Evolutionary conservation across 2,888 invertebrate genomes (phyloP).

Genomic region (Acleris cristana): DNA sequence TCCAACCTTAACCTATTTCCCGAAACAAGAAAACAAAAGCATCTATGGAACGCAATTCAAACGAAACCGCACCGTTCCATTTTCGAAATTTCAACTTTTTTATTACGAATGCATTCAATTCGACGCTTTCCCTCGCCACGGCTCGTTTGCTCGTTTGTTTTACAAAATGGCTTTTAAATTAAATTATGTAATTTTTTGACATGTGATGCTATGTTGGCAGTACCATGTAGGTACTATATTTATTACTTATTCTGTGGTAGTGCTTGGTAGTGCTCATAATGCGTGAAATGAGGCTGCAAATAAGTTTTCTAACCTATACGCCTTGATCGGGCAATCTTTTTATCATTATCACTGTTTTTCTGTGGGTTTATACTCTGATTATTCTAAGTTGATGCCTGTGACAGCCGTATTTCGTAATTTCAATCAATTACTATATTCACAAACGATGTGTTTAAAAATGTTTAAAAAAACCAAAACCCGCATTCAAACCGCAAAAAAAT

Average conservation of each 20-base stretch:
- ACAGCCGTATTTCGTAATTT: no score
- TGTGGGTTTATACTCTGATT: no score
- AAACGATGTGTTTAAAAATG: no score
- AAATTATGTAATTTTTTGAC: constrained; percentile 33
- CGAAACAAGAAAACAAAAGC: constrained; percentile 13
- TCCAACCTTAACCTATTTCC: constrained; percentile 1
- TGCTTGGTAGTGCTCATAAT: neutral
- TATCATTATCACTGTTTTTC: neutral
- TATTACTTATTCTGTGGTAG: no score
- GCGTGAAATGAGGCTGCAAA: constrained; percentile 14
- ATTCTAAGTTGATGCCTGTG: no score
- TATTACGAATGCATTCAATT: constrained; percentile 10
- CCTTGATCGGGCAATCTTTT: neutral
- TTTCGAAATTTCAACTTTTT: constrained; percentile 18
- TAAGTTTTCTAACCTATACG: constrained; percentile 9
- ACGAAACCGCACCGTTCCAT: constrained; percentile 19
- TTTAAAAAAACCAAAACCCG: no score
- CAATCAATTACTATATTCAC: no score
- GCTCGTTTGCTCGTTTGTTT: constrained; percentile 12
- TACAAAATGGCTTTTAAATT: constrained; percentile 9
- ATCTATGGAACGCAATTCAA: neutral
- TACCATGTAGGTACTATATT: neutral
- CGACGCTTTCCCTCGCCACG: constrained; percentile 19
- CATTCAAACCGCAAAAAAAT: no score
- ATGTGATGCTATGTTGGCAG: constrained; percentile 7